Evolutionary conservation across 2,113 vertebrate genomes (phyloP).

Genomic region (Athene cunicularia): DNA sequence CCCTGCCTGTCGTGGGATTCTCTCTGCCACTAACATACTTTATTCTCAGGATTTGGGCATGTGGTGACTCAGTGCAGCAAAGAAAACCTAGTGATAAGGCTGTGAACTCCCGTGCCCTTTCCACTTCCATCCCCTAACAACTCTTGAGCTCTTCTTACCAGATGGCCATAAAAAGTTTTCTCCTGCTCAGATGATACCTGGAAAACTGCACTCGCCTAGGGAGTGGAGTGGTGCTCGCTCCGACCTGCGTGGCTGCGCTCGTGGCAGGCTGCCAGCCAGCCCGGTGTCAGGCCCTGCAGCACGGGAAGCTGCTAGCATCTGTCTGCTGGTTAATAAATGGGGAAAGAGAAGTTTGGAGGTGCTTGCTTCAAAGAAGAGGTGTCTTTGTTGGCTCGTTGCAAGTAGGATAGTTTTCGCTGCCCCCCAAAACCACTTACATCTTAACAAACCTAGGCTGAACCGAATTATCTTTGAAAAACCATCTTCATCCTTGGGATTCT

Average conservation of each 20-base stretch:
- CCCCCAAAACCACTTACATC: background rate
- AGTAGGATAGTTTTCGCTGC: slow-evolving; percentile 14
- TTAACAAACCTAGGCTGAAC: background rate
- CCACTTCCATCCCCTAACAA: slow-evolving; percentile 40
- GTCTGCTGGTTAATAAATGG: slow-evolving; percentile 52
- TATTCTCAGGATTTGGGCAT: slow-evolving; percentile 22
- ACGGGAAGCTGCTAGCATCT: slow-evolving; percentile 3
- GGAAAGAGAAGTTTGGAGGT: slow-evolving; percentile 42
- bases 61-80: slow-evolving; percentile 21
- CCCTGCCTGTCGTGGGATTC: background rate
- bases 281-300: slow-evolving; percentile 1
- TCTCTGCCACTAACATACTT: slow-evolving; percentile 23
- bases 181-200: slow-evolving; percentile 7
- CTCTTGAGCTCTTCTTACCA: slow-evolving; percentile 45
- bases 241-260: background rate
- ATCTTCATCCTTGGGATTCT: background rate
- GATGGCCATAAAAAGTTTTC: background rate
- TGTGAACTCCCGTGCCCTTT: slow-evolving; percentile 41
- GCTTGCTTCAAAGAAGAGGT: slow-evolving; percentile 27
- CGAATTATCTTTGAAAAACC: background rate
- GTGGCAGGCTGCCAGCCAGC: slow-evolving; percentile 15
- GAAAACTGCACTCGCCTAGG: background rate
- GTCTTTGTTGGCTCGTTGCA: background rate
- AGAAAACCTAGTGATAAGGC: slow-evolving; percentile 37
- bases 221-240: background rate